Evolutionary conservation across 2,888 invertebrate species (phyloP), one percentile per base, ranked within the genome.

Genomic region (Leptura quadrifasciata): DNA sequence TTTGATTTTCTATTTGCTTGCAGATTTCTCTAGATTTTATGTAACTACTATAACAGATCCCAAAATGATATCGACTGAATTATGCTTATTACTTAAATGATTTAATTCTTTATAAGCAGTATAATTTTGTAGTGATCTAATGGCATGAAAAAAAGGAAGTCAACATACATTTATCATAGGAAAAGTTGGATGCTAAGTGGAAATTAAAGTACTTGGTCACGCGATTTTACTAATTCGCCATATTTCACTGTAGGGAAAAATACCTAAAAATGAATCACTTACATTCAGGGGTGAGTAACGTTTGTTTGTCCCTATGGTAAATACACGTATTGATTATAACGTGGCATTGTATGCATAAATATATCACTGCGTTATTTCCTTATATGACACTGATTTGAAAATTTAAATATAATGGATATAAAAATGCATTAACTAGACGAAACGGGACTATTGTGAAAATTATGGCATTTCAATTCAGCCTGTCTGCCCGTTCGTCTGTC

Each of bases 171-270:
- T n/a, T 57, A 17, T 12, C 24, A 57, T 55, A 57, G 27, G 15
- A 68, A 35, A 68, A 20, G 21, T 20, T 15, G 47, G 47, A 58
- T 47, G 69, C 21, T 69, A 69, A 69, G 57, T 57, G 58, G 47
- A 60, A 69, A 69, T 63, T 63, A 20, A 58, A 10, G 39, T 20
- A 35, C 20, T 20, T 17, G 39, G 69, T 69, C 69, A 69, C 69
- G 69, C 69, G 69, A 69, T 69, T 39, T 69, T 60, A 47, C 69
- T 69, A 69, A 69, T 69, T 69, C 21, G 58, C 18, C 69, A 58
- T 58, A 35, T 35, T 20, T 69, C 18, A 31, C n/a, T 20, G 20
- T 35, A 60, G 57, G 69, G 20, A 60, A 10, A 47, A 57, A 35
- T 21, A 18, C 21, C 20, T 58, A 20, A 58, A 39, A 58, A 57